Evolutionary conservation across 2,888 invertebrate species (phyloP), one percentile per base, ranked within the genome.

Genomic region (Atethmia centrago): DNA sequence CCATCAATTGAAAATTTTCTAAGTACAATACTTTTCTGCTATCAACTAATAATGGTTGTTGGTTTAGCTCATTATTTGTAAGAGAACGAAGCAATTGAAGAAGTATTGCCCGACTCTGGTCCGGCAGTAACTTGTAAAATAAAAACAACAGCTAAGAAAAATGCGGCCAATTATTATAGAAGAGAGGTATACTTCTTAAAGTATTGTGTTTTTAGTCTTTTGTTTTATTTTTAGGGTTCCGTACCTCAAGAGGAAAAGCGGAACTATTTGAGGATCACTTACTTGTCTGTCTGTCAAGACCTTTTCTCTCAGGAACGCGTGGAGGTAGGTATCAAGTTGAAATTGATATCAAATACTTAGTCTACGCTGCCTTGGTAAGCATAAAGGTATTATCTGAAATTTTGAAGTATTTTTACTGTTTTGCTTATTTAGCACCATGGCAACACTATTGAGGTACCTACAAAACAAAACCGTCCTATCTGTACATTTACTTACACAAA

Each of bases 51-150:
- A 84, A 71, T 71, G 47, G 36, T 53, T 67, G 67, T 77, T 76
- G 59, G 74, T 70, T 78, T 31, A 84, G 64, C 77, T 84, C 75
- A 80, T 85, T 86, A 85, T 80, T 86, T 84, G 67, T 77, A 72
- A 72, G 42, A 71, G 51, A 85, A 73, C 73, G 58, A 53, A 66
- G 70, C 77, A 80, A 82, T 86, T 65, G 71, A 61, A 79, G 36
- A 69, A 76, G 56, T 84, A 80, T 77, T 79, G 79, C 67, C 59
- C 62, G 73, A 40, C 74, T 77, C 47, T 59, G 63, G 67, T 75
- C 25, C 28, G 16, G 31, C 25, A 49, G 65, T 28, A 47, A 61
- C 59, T 42, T n/a, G 59, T 19, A 42, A 45, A 70, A 77, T 51
- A 74, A 80, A 75, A 86, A 71, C 66, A 79, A 75, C 63, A 45